A percentile compares a stretch with the other conserved stretches of the same genome.
Conservation (phyloP, 2,797 vertebrate genomes). For the Myiotriccus ornatus region DNA sequence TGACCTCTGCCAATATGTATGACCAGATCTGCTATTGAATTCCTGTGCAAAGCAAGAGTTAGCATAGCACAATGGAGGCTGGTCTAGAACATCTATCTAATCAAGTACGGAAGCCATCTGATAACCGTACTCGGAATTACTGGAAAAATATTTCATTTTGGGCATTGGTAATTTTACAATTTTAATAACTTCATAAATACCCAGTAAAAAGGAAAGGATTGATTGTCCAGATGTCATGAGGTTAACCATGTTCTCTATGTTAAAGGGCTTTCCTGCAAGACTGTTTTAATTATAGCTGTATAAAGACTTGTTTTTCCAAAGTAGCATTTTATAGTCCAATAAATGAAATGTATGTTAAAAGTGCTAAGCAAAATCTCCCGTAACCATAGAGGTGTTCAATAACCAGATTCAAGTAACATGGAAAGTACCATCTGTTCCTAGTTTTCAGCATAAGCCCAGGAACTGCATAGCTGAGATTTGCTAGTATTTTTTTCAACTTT, state of each 20-base stretch:
- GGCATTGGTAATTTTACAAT: conserved; percentile 56
- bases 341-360: conserved; percentile 77
- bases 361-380: conserved; percentile 73
- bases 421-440: conserved; percentile 77
- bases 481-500: conserved; percentile 48
- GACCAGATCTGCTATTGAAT: conserved; percentile 17
- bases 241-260: conserved; percentile 67
- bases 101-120: background rate
- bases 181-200: conserved; percentile 75
- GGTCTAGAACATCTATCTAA: background rate
- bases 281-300: conserved; percentile 75
- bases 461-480: conserved; percentile 69
- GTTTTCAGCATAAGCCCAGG: conserved; percentile 70
- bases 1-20: conserved; percentile 40
- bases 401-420: conserved; percentile 73
- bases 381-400: conserved; percentile 80
- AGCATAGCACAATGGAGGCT: background rate
- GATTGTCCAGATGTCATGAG: conserved; percentile 69
- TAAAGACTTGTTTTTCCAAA: conserved; percentile 78
- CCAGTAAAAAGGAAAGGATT: conserved; percentile 54
- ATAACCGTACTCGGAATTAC: background rate
- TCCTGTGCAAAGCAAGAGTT: conserved; percentile 9
- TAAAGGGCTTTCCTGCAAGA: conserved; percentile 66
- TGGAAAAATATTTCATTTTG: conserved; percentile 21
- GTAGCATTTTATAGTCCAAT: conserved; percentile 77